These are phyloP conservation scores for Nothocercus julius DNA, from an alignment of 2,113 vertebrate genomes.

Conservation along the genomic window DNA sequence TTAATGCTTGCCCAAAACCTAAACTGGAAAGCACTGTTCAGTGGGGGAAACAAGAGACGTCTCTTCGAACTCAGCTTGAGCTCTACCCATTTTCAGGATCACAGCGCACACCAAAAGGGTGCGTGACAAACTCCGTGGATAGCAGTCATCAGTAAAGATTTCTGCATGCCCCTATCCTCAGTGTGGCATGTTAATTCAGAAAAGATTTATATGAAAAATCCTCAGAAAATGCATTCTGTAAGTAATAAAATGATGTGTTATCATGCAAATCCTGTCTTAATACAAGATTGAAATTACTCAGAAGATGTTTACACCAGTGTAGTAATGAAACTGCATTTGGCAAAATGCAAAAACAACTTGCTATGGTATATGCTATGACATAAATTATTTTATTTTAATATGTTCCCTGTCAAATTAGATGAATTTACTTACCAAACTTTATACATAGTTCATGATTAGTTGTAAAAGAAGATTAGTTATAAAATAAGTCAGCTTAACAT, in stretches of 20 bases:
- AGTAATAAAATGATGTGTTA: constrained; percentile 57
- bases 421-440: constrained; percentile 75
- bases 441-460: constrained; percentile 68
- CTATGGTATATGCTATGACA: constrained; percentile 63
- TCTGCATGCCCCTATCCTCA: constrained; percentile 1
- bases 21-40: not conserved
- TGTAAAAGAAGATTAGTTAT: constrained; percentile 73
- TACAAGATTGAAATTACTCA: constrained; percentile 42
- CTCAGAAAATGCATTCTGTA: constrained; percentile 33
- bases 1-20: not conserved
- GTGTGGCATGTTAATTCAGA: constrained; percentile 23
- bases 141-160: constrained; percentile 33
- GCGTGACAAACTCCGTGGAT: not conserved
- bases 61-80: not conserved
- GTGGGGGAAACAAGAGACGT: not conserved
- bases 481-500: constrained; percentile 74
- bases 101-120: not conserved
- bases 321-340: constrained; percentile 62
- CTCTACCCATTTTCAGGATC: not conserved
- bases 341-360: constrained; percentile 63
- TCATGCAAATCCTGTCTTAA: constrained; percentile 61
- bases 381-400: constrained; percentile 74
- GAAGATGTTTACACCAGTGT: constrained; percentile 62
- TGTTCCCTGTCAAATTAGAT: constrained; percentile 72
- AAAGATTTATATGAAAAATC: constrained; percentile 32